Conservation (phyloP, 2,113 vertebrate species). For the Peromyscus californicus region DNA sequence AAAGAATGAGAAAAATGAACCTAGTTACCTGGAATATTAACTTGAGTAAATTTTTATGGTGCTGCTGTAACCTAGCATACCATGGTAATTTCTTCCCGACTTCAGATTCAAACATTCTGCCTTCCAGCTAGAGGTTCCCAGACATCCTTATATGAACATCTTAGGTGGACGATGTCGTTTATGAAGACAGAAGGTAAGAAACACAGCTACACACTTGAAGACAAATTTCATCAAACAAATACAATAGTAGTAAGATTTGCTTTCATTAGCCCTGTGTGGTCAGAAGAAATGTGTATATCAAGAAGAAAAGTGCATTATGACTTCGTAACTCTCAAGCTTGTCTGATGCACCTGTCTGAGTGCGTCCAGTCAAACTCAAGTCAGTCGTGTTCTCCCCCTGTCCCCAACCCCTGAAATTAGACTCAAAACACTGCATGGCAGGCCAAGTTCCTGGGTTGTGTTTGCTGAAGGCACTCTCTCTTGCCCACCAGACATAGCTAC, state of each 20-base stretch:
- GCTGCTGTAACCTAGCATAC: background rate
- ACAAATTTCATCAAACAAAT: slow-evolving; percentile 34
- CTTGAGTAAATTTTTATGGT: slow-evolving; percentile 28
- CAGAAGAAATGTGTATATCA: slow-evolving; percentile 21
- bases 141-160: slow-evolving; percentile 3
- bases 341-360: background rate
- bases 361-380: background rate
- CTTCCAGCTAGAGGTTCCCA: slow-evolving; percentile 54
- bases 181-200: slow-evolving; percentile 49
- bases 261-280: background rate
- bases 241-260: background rate
- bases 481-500: background rate
- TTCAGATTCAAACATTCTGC: slow-evolving; percentile 53
- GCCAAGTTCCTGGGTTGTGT: background rate
- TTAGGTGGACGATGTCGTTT: slow-evolving; percentile 17
- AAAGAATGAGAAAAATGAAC: slow-evolving; percentile 34
- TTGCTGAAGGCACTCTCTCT: background rate
- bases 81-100: slow-evolving; percentile 42
- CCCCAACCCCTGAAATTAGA: background rate
- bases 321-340: background rate
- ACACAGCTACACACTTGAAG: background rate
- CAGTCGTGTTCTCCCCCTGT: background rate
- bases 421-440: background rate
- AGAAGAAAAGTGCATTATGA: background rate
- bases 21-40: slow-evolving; percentile 15